phyloP scores from a whole-genome alignment of 2,797 vertebrate species.

The Crocodylus rhombifer region DNA sequence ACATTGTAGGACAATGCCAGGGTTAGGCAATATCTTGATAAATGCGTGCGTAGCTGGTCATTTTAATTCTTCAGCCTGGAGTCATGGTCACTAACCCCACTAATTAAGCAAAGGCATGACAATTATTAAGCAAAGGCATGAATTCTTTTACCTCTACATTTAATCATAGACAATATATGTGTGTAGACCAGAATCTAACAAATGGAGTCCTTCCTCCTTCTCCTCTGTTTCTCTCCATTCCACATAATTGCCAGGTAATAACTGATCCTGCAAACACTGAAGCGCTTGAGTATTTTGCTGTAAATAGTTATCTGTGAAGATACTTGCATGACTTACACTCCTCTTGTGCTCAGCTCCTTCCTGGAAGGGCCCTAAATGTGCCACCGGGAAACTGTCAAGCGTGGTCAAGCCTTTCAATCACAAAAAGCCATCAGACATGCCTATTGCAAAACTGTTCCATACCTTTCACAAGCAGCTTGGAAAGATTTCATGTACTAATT shows the following conservation, averaged over 20 bases:
- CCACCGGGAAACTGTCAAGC: neutral
- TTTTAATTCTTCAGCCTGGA: neutral
- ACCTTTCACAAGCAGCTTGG: neutral
- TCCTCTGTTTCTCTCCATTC: neutral
- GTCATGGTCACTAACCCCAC: no score
- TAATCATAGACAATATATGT: slow-evolving; percentile 8
- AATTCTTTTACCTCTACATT: neutral
- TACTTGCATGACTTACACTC: neutral
- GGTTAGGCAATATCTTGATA: neutral
- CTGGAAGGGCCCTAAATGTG: neutral
- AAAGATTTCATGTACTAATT: neutral
- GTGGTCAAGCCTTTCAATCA: rapidly evolving
- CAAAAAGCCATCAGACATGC: neutral
- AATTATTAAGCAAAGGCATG: neutral
- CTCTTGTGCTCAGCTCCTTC: neutral
- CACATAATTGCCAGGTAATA: neutral
- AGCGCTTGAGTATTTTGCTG: slow-evolving; percentile 24
- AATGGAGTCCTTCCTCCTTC: neutral
- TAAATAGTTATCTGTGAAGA: neutral
- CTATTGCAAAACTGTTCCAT: neutral
- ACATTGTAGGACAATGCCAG: neutral
- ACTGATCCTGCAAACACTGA: neutral
- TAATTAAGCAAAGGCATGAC: no score
- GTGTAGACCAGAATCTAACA: neutral
- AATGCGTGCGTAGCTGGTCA: neutral